These are phyloP conservation scores for Athetis lepigone DNA, from an alignment of 2,888 invertebrate species.

Conservation along the genomic window DNA sequence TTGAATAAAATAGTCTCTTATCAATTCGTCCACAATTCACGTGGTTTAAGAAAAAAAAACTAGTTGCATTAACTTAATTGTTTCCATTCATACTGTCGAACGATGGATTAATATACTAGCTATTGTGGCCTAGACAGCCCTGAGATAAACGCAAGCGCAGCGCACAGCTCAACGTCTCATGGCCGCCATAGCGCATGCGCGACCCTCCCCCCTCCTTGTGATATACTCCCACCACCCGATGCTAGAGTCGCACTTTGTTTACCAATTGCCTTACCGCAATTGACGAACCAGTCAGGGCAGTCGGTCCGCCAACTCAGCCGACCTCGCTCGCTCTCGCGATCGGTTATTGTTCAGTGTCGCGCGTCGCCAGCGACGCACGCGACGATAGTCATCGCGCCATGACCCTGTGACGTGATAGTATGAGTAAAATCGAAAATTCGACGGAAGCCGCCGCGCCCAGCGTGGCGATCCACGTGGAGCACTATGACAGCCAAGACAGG, in stretches of 20 bases:
- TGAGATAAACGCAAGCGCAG: constrained; percentile 94
- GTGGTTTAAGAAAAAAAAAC: not conserved
- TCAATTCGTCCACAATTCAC: too few relatives aligned
- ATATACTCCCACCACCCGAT: constrained; percentile 78
- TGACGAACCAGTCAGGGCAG: constrained; percentile 85
- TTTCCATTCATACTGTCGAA: constrained; percentile 1
- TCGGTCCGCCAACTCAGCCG: constrained; percentile 91
- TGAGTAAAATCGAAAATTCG: constrained; percentile 85
- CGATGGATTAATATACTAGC: constrained; percentile 27
- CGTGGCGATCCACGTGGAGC: constrained; percentile 86
- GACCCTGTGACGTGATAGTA: constrained; percentile 88
- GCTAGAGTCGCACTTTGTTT: constrained; percentile 86
- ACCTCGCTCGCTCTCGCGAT: constrained; percentile 94
- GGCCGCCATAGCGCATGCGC: constrained; percentile 94
- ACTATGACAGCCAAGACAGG: constrained; percentile 80
- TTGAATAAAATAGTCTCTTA: too few relatives aligned
- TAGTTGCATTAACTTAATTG: constrained; percentile 4
- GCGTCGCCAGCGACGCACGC: constrained; percentile 87
- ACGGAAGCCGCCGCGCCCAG: constrained; percentile 85
- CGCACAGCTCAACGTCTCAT: constrained; percentile 92
- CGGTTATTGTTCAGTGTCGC: constrained; percentile 81
- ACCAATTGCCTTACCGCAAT: constrained; percentile 86
- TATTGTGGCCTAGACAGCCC: constrained; percentile 44
- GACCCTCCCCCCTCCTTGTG: constrained; percentile 95
- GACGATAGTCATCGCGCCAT: constrained; percentile 84